Percentiles rank a stretch among this genome's conserved stretches.
Evolutionary conservation across 2,113 vertebrate genomes (phyloP).

Genomic region (Heterotis niloticus): DNA sequence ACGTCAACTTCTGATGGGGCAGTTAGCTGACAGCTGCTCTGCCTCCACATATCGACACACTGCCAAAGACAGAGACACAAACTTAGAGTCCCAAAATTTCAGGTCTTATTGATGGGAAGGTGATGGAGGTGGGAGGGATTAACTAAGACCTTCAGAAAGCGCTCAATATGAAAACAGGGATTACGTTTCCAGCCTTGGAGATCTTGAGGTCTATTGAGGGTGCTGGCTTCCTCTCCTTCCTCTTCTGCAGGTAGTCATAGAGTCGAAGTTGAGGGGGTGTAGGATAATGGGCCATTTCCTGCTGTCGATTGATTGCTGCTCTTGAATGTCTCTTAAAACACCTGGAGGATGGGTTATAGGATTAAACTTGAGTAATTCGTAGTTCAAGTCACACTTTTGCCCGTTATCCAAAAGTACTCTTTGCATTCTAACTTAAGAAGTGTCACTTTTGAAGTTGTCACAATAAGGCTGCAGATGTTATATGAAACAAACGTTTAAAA

Average conservation of each 20-base stretch:
- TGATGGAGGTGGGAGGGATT: background rate
- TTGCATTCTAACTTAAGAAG: no score
- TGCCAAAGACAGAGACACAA: slow-evolving; percentile 47
- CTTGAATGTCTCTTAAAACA: slow-evolving; percentile 91
- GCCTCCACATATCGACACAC: slow-evolving; percentile 98
- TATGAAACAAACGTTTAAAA: no score
- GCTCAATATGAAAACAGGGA: slow-evolving; percentile 28
- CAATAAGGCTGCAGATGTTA: no score
- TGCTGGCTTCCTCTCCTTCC: slow-evolving; percentile 84
- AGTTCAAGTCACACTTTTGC: no score
- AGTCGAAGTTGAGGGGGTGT: slow-evolving; percentile 85
- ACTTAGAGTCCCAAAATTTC: background rate
- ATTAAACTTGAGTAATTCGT: no score
- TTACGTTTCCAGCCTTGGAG: slow-evolving; percentile 93
- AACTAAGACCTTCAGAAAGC: background rate
- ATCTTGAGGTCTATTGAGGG: slow-evolving; percentile 93
- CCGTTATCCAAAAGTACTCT: no score
- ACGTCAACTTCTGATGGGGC: slow-evolving; percentile 93
- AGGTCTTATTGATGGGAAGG: background rate
- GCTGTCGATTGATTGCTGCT: slow-evolving; percentile 87
- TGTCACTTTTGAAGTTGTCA: no score
- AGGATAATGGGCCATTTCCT: slow-evolving; percentile 81
- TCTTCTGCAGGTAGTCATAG: slow-evolving; percentile 91
- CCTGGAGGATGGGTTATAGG: slow-evolving; percentile 49
- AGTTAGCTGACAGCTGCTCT: slow-evolving; percentile 80